Evolutionary conservation across 2,797 vertebrate species (phyloP), one percentile per base, ranked within the genome.

Genomic region (Cephalopachus bancanus): DNA sequence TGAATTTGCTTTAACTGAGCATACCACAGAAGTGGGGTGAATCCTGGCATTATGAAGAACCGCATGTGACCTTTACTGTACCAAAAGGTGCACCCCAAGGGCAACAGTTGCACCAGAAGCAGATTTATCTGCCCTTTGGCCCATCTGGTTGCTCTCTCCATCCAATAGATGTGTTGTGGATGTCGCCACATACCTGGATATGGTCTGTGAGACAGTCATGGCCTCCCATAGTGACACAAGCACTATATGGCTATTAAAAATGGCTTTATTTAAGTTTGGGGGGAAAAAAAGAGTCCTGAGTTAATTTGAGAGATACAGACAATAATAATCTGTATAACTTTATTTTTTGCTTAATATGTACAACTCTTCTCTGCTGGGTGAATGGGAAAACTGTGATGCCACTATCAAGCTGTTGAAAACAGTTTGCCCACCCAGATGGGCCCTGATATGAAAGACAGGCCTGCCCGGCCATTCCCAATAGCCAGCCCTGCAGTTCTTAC

Each of bases 361-460:
- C 28, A 91, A 30, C 57, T 74, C 83, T 84, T 28, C 53, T 87
- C 26, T 69, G 49, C 44, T 28, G 28, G 44, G 51, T 79, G 22
- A 75, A 92, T 17, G n/a, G 87, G 60, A 65, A 89, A 65, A n/a
- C 3, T 26, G 16, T 75, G 55, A 86, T 5, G 8, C 51, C 67
- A 37, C 30, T 74, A 22, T 74, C 65, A 59, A 86, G 87, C 89
- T 93, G 71, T 62, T 91, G 65, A 28, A 71, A 95, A 74, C 57
- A 94, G 83, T 78, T 72, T 85, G 84, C 12, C 53, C 37, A 95
- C 22, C 22, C 92, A 94, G 60, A 91, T 81, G 92, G 84, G 19
- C 17, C 30, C 51, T 67, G 75, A 74, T 89, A 49, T 91, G 57
- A 87, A 71, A 86, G 91, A 60, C 71, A 94, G 12, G 26, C 33